Evolutionary conservation across 2,888 invertebrate species (phyloP).

Genomic region (Caenorhabditis sp.): DNA sequence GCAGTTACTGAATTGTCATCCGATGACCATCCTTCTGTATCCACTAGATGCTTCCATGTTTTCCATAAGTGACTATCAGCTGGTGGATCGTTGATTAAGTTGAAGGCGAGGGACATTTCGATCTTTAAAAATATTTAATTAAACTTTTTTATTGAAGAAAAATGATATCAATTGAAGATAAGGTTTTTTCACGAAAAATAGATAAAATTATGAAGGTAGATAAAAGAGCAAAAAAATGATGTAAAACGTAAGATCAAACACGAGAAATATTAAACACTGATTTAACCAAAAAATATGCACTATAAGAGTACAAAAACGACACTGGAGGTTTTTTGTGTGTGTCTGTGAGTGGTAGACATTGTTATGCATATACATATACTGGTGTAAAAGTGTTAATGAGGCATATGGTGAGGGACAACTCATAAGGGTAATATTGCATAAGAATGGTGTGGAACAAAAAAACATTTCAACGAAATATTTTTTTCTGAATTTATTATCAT

Average conservation of each 20-base stretch:
- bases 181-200: background rate
- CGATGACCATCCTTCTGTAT: slow-evolving; percentile 45
- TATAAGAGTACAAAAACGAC: background rate
- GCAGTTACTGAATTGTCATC: slow-evolving; percentile 48
- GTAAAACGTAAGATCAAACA: background rate
- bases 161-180: too few species aligned
- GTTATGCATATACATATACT: too few species aligned
- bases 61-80: slow-evolving; percentile 34
- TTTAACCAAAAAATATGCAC: background rate
- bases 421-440: too few species aligned
- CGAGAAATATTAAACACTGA: background rate
- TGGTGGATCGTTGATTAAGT: slow-evolving; percentile 30
- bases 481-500: too few species aligned
- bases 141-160: too few species aligned
- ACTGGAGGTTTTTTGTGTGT: background rate
- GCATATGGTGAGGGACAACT: too few species aligned
- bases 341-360: too few species aligned
- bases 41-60: slow-evolving; percentile 41
- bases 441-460: too few species aligned
- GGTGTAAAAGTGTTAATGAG: too few species aligned
- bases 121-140: background rate
- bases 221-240: background rate
- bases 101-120: slow-evolving; percentile 7
- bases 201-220: background rate
- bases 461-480: too few species aligned